phyloP scores from a whole-genome alignment of 2,888 invertebrate species.

The Apoderus coryli region DNA sequence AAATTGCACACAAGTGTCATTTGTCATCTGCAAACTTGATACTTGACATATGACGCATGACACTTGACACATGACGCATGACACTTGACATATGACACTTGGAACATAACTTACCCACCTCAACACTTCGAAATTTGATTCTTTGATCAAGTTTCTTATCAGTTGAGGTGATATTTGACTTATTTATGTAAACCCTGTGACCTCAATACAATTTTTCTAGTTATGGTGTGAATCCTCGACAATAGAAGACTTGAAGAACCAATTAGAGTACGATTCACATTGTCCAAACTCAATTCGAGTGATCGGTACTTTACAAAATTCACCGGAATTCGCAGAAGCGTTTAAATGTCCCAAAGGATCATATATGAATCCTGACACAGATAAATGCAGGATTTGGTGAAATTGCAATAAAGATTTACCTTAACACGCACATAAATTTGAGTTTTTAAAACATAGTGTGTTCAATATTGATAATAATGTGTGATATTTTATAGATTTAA shows the following conservation, averaged over 20 bases:
- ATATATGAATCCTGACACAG: conserved; percentile 38
- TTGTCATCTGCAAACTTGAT: not conserved
- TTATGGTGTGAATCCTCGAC: conserved; percentile 75
- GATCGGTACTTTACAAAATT: conserved; percentile 55
- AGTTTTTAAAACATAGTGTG: too few species aligned
- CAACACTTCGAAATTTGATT: too few species aligned
- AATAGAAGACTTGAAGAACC: conserved; percentile 43
- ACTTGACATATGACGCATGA: too few species aligned
- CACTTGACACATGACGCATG: too few species aligned
- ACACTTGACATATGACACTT: too few species aligned
- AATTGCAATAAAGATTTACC: too few species aligned
- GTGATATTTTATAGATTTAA: too few species aligned
- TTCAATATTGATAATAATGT: too few species aligned
- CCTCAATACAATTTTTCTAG: conserved; percentile 32
- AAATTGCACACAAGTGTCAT: not conserved
- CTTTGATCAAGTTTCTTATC: too few species aligned
- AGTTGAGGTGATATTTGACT: not conserved
- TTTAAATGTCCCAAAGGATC: conserved; percentile 41
- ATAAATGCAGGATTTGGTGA: conserved; percentile 40
- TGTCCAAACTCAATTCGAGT: conserved; percentile 58
- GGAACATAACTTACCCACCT: too few species aligned
- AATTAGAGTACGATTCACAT: conserved; percentile 53
- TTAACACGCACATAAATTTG: too few species aligned
- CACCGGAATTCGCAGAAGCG: conserved; percentile 52
- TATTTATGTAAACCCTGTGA: conserved; percentile 1